Percentiles rank a stretch among this genome's conserved stretches.
Evolutionary conservation across 2,113 vertebrate genomes (phyloP).

Genomic region (Fregata magnificens): DNA sequence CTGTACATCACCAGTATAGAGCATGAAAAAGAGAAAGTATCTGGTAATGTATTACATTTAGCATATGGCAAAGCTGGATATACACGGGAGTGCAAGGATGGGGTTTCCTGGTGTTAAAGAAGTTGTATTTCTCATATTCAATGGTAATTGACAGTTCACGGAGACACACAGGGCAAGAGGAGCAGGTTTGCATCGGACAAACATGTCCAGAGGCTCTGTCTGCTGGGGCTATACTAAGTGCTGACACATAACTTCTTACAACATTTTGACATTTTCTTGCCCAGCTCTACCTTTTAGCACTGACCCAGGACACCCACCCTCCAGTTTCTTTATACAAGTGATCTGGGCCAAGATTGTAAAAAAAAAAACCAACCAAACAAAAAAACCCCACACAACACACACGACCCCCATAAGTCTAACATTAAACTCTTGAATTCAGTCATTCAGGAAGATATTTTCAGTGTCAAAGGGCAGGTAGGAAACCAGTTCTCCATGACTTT

Average conservation of each 20-base stretch:
- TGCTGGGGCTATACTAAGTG: neutral
- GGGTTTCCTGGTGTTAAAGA: neutral
- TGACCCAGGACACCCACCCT: neutral
- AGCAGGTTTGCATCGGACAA: neutral
- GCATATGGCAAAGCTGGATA: neutral
- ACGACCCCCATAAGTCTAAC: neutral
- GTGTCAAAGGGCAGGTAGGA: neutral
- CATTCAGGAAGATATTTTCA: neutral
- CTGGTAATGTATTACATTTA: fast-evolving
- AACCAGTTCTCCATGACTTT: neutral
- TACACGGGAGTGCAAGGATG: fast-evolving
- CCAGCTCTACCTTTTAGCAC: neutral
- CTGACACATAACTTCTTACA: neutral
- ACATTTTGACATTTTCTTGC: neutral
- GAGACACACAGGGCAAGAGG: neutral
- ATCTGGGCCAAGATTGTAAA: neutral
- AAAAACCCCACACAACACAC: no score
- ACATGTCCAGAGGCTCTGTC: neutral
- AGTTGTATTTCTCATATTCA: neutral
- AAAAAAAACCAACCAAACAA: no score
- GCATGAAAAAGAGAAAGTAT: neutral
- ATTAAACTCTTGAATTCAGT: neutral
- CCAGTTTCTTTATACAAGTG: neutral
- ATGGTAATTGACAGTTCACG: neutral
- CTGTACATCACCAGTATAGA: neutral